Base-by-base conservation (phyloP, 1,140 invertebrate species). In the Zaprionus nigranus region DNA sequence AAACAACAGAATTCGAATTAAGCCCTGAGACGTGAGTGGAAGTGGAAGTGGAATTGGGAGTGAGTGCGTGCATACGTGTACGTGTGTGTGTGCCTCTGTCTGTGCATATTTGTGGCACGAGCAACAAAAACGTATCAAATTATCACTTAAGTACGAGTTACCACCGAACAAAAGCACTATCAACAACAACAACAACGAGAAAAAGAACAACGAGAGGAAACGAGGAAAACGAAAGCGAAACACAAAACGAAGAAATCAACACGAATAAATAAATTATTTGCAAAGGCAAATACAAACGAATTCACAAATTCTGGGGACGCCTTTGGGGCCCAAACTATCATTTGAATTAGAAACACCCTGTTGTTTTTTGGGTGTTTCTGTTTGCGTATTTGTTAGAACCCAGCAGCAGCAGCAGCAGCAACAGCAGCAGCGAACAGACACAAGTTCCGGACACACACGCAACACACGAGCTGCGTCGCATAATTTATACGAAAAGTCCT, bases 81-180 rank as follows among this genome's bases (percentile, higher is more conserved):
- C 1, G 46, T 12, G 20, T 20, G 9, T 49, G 46, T 17, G 40
- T 43, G n/a, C n/a, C n/a, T 9, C 15, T 17, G 38, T n/a, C 13
- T 40, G 38, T 40, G 38, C 38, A 40, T 40, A 38, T 38, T 38
- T 38, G 36, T 38, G 36, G 36, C 36, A 69, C 36, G 54, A 86
- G 70, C 77, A 87, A 87, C 78, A 58, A 72, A 79, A 90, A 82
- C 78, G 79, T 81, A 90, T 90, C 85, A 77, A 88, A 85, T 84
- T 79, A 84, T 90, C 79, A 70, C 79, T 79, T 90, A 79, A 90
- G 78, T 68, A 81, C 63, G 75, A 81, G 40, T 71, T 70, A 75
- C 78, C 73, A 83, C 69, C 79, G 74, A 82, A 69, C 22, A 56
- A 78, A 58, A 81, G 61, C 24, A 85, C 53, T 59, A 73, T 58